These are phyloP conservation scores for Stenoptilia bipunctidactyla DNA, from an alignment of 2,888 invertebrate genomes.

Conservation along the genomic window DNA sequence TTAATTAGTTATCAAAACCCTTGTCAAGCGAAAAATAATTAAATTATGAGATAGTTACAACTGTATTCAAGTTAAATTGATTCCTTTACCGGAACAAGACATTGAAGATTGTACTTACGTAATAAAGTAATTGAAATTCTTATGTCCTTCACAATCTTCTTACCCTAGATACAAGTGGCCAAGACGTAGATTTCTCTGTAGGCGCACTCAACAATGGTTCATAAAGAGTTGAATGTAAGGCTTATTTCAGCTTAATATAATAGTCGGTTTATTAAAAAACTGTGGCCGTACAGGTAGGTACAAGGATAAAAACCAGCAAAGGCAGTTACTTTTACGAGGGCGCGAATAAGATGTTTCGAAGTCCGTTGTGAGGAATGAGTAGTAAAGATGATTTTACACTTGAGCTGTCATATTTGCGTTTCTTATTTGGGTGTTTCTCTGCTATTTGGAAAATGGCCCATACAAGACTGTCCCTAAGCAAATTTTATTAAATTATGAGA, in stretches of 20 bases:
- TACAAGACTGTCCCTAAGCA: too few relatives aligned
- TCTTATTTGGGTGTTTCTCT: too few relatives aligned
- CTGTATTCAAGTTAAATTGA: too few relatives aligned
- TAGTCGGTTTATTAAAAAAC: constrained; percentile 65
- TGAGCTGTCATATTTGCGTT: too few relatives aligned
- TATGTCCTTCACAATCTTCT: constrained; percentile 57
- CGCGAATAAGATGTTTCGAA: constrained; percentile 72
- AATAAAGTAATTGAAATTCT: constrained; percentile 69
- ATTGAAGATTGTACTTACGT: constrained; percentile 11
- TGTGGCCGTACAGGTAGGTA: constrained; percentile 69
- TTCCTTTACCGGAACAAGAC: too few relatives aligned
- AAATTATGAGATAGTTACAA: too few relatives aligned
- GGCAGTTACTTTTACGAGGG: constrained; percentile 72
- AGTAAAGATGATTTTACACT: too few relatives aligned
- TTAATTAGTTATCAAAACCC: too few relatives aligned
- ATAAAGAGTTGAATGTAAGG: constrained; percentile 23
- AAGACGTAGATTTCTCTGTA: constrained; percentile 45
- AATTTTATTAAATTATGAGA: too few relatives aligned
- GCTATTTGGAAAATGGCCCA: too few relatives aligned
- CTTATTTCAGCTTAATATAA: constrained; percentile 19
- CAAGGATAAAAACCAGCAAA: constrained; percentile 67
- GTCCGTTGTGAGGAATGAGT: constrained; percentile 60
- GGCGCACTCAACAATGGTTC: constrained; percentile 20
- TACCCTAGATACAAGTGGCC: constrained; percentile 65
- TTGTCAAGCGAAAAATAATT: too few relatives aligned